Evolutionary conservation across 2,797 vertebrate genomes (phyloP).

Genomic region (Thalassophryne amazonica): DNA sequence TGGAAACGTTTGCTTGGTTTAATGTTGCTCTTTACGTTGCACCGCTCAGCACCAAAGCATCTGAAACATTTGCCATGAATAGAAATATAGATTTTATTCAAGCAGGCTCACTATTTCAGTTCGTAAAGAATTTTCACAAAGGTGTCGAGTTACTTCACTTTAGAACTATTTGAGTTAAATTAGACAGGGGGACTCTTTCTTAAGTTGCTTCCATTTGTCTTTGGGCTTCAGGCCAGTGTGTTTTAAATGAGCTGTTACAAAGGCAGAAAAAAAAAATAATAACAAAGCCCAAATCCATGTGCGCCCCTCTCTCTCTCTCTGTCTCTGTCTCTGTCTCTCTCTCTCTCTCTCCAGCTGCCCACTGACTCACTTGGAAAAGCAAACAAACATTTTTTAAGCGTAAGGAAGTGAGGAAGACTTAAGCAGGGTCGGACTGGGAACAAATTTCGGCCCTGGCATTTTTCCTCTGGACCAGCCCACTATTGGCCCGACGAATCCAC

Average conservation of each 20-base stretch:
- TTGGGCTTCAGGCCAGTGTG: slow-evolving; percentile 57
- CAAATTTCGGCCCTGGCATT: no score
- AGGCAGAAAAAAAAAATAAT: slow-evolving; percentile 62
- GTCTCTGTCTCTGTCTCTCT: no score
- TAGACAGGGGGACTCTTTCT: slow-evolving; percentile 56
- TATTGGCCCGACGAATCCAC: no score
- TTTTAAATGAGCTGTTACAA: slow-evolving; percentile 75
- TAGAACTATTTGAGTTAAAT: slow-evolving; percentile 62
- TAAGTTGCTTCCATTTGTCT: slow-evolving; percentile 63
- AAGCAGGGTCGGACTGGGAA: no score
- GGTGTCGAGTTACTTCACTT: slow-evolving; percentile 47
- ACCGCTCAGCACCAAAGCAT: no score
- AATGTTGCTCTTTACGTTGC: slow-evolving; percentile 16
- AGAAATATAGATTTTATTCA: slow-evolving; percentile 8
- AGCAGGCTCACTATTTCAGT: neutral
- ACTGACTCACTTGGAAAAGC: slow-evolving; percentile 67
- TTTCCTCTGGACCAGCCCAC: no score
- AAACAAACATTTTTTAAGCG: slow-evolving; percentile 71
- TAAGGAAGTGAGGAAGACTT: slow-evolving; percentile 48
- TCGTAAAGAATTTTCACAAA: slow-evolving; percentile 30
- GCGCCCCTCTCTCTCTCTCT: no score
- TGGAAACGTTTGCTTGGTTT: slow-evolving; percentile 28
- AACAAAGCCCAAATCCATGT: slow-evolving; percentile 59
- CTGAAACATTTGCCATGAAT: no score
- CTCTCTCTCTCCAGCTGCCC: slow-evolving; percentile 53